These are phyloP conservation scores for Rhopalosiphum padi DNA, from an alignment of 1,140 invertebrate species.

Conservation along the genomic window DNA sequence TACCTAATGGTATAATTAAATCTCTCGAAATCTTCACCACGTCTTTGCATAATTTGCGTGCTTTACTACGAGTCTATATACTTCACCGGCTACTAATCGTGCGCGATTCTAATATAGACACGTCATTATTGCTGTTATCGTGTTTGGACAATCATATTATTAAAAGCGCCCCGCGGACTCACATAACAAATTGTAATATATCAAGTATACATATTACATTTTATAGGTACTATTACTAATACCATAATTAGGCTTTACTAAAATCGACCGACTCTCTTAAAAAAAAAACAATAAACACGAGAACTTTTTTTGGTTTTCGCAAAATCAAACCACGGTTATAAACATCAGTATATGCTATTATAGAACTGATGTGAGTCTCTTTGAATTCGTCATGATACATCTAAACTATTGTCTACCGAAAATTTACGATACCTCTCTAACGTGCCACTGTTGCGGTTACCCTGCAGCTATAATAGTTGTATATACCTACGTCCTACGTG, in stretches of 20 bases:
- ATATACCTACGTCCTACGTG: neutral
- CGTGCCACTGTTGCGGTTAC: neutral
- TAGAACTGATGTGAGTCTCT: neutral
- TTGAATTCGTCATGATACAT: neutral
- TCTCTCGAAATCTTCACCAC: neutral
- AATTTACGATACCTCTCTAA: neutral
- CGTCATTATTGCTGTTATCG: neutral
- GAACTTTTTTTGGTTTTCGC: neutral
- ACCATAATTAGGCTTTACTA: neutral
- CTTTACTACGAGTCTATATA: neutral
- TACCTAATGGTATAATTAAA: neutral
- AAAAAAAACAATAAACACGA: neutral
- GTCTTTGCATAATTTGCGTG: neutral
- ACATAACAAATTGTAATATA: neutral
- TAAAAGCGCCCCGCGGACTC: neutral
- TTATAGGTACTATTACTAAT: neutral
- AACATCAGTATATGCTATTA: neutral
- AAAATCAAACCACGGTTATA: neutral
- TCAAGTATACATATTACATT: neutral
- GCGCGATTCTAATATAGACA: neutral
- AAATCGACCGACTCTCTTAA: neutral
- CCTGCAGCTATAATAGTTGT: neutral
- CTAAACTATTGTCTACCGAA: neutral
- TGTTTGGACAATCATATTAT: neutral
- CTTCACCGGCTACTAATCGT: neutral